Percentiles rank a stretch among this genome's conserved stretches.
phyloP scores from a whole-genome alignment of 2,797 vertebrate species.

The Lateolabrax maculatus region DNA sequence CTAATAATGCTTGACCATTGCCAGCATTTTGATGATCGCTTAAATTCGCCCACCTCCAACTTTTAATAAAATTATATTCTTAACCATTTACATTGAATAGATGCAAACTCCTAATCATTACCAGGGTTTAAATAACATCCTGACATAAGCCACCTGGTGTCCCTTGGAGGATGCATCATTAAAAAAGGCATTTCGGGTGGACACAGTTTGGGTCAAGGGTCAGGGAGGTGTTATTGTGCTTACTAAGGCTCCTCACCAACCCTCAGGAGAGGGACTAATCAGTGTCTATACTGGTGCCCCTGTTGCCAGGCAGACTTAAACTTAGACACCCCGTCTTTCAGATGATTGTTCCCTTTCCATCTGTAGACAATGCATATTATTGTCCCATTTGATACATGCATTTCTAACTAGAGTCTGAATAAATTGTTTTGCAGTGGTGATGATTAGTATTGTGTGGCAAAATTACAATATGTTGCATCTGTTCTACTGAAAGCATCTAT shows the following conservation, averaged over 20 bases:
- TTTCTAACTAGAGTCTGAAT: constrained; percentile 42
- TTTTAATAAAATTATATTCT: constrained; percentile 9
- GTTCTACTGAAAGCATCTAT: constrained; percentile 53
- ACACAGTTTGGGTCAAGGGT: constrained; percentile 62
- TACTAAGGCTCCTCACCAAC: constrained; percentile 36
- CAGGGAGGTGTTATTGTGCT: constrained; percentile 50
- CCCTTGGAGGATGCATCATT: constrained; percentile 41
- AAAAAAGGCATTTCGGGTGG: constrained; percentile 34
- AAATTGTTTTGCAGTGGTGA: constrained; percentile 34
- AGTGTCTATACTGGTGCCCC: constrained; percentile 50
- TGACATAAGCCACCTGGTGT: background rate
- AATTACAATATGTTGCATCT: constrained; percentile 50
- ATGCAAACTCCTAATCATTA: constrained; percentile 4
- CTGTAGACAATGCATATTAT: constrained; percentile 34
- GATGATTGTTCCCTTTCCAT: constrained; percentile 37
- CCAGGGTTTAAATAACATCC: constrained; percentile 15
- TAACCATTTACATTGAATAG: constrained; percentile 2
- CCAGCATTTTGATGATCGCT: constrained; percentile 1
- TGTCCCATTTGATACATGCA: constrained; percentile 45
- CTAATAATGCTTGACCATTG: background rate
- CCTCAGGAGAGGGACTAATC: constrained; percentile 59
- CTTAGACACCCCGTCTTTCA: constrained; percentile 63
- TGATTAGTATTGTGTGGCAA: constrained; percentile 45
- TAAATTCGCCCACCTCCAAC: background rate
- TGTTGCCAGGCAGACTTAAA: constrained; percentile 78